A percentile compares a stretch with the other conserved stretches of the same genome.
Conservation (phyloP, 2,113 vertebrate species). For the Chaetops frenatus region DNA sequence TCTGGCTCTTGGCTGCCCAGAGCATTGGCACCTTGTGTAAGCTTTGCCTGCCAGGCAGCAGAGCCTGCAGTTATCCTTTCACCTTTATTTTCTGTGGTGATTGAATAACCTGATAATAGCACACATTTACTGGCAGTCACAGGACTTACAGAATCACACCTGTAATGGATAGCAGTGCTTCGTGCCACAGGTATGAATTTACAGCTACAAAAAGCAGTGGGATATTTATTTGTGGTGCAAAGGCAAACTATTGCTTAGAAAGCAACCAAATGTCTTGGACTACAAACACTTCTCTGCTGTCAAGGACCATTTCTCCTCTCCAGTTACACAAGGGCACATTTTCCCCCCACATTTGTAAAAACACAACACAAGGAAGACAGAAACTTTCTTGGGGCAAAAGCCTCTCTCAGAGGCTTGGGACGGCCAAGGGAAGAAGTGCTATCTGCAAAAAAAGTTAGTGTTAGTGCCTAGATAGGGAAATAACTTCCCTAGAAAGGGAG, state of each 20-base stretch:
- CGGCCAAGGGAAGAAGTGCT: neutral
- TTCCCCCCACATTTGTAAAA: fast-evolving
- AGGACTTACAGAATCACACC: neutral
- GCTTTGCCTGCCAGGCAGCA: neutral
- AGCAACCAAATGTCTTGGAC: neutral
- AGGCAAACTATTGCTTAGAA: neutral
- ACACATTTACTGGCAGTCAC: neutral
- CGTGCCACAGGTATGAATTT: neutral
- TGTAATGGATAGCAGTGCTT: neutral
- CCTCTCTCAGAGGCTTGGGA: neutral
- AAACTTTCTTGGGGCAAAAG: neutral
- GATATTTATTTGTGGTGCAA: neutral
- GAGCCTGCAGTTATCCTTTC: neutral
- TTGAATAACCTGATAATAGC: neutral
- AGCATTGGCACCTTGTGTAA: fast-evolving
- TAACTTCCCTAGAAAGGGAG: neutral
- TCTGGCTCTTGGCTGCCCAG: neutral
- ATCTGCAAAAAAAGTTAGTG: neutral
- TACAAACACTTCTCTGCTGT: neutral
- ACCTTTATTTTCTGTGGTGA: neutral
- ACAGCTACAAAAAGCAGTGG: neutral
- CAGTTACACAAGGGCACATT: neutral
- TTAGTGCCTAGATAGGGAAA: neutral
- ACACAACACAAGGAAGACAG: neutral
- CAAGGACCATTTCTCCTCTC: neutral